phyloP scores from a whole-genome alignment of 2,888 invertebrate genomes.

The Elaeidobius kamerunicus region DNA sequence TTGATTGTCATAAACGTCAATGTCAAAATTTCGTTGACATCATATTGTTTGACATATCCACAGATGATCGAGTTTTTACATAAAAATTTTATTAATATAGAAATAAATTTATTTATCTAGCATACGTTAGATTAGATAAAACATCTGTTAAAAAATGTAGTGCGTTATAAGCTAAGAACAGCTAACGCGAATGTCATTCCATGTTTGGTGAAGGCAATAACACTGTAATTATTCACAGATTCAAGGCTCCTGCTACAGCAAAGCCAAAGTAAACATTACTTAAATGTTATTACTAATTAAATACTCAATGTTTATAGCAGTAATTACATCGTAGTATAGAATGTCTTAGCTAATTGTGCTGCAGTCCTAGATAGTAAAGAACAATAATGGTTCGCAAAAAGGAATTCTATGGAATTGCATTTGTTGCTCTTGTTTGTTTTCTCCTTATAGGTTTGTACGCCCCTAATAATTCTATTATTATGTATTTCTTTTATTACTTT shows the following conservation, averaged over 20 bases:
- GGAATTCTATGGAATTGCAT: slow-evolving; percentile 36
- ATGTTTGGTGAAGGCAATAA: too few relatives aligned
- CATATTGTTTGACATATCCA: too few relatives aligned
- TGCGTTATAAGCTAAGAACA: too few relatives aligned
- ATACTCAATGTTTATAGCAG: not conserved
- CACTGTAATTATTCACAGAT: too few relatives aligned
- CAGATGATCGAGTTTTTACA: too few relatives aligned
- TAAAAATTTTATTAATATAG: too few relatives aligned
- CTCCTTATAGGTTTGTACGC: slow-evolving; percentile 37
- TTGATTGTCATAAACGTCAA: too few relatives aligned
- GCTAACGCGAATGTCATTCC: too few relatives aligned
- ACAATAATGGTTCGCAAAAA: slow-evolving; percentile 38
- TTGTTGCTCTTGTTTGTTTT: slow-evolving; percentile 37
- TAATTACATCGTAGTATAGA: not conserved
- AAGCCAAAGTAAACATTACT: not conserved
- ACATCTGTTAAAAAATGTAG: too few relatives aligned
- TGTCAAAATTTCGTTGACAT: too few relatives aligned
- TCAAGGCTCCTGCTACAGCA: not conserved
- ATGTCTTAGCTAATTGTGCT: not conserved
- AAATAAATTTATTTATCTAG: too few relatives aligned
- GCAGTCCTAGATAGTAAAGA: not conserved
- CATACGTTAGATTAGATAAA: too few relatives aligned
- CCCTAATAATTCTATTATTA: slow-evolving; percentile 28
- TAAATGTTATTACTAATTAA: not conserved
- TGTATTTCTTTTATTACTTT: slow-evolving; percentile 19